Evolutionary conservation across 2,113 vertebrate genomes (phyloP).

Genomic region (Podarcis muralis): DNA sequence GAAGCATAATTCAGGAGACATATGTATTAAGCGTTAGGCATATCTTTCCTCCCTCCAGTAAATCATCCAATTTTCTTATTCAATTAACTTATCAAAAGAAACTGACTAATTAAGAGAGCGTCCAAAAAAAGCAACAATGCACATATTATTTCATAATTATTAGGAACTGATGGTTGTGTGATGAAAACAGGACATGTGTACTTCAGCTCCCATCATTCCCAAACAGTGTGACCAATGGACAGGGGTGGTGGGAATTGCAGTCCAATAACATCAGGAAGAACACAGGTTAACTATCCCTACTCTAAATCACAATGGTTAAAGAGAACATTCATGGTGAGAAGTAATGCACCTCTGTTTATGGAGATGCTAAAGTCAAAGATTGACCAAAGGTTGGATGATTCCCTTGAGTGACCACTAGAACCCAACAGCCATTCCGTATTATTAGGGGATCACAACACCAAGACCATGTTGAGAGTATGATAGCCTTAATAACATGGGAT

Average conservation of each 20-base stretch:
- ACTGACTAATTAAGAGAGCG: not conserved
- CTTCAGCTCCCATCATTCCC: no score
- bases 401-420: no score
- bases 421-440: no score
- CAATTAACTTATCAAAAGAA: not conserved
- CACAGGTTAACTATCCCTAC: no score
- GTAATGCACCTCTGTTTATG: not conserved
- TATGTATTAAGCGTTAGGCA: not conserved
- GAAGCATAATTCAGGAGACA: not conserved
- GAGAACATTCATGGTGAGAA: not conserved
- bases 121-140: not conserved
- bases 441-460: no score
- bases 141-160: not conserved
- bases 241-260: no score
- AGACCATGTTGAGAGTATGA: no score
- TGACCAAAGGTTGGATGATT: no score
- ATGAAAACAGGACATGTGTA: no score
- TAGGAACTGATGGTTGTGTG: not conserved
- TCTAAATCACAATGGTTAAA: not conserved
- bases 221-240: no score
- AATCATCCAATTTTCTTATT: not conserved
- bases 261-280: no score
- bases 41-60: not conserved
- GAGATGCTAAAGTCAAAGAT: no score
- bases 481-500: not conserved